Evolutionary conservation across 2,113 vertebrate genomes (phyloP).

Genomic region (Cryptomyrus ogoouensis): DNA sequence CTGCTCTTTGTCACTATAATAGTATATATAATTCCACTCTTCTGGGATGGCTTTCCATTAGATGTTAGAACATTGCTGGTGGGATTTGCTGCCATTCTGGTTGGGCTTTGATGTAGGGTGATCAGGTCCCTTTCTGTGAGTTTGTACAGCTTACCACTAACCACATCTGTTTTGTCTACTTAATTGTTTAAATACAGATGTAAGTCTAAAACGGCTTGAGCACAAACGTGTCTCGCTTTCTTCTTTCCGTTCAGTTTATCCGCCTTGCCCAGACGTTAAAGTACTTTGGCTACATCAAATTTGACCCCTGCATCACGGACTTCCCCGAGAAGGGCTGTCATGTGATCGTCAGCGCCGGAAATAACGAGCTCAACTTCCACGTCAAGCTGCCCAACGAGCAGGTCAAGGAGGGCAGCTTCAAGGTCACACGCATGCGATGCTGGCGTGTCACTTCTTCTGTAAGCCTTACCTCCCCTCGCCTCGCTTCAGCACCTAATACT

Average conservation of each 20-base stretch:
- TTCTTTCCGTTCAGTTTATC: conserved; percentile 70
- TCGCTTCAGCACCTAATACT: neutral
- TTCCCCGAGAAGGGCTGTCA: conserved; percentile 96
- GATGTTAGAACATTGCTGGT: neutral
- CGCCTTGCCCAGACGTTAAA: conserved; percentile 90
- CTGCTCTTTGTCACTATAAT: neutral
- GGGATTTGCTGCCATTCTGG: neutral
- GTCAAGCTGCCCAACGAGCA: conserved; percentile 89
- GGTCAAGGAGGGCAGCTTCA: conserved; percentile 96
- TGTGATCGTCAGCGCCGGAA: conserved; percentile 89
- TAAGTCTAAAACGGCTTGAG: neutral
- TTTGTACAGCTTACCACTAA: neutral
- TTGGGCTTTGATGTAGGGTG: neutral
- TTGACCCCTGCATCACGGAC: conserved; percentile 91
- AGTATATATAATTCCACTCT: neutral
- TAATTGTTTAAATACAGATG: neutral
- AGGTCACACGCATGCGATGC: conserved; percentile 96
- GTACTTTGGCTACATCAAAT: conserved; percentile 94
- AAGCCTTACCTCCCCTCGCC: conserved; percentile 50
- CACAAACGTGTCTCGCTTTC: neutral
- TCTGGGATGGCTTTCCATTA: neutral
- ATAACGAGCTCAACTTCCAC: conserved; percentile 97
- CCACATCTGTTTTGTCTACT: neutral
- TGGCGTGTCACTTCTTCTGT: conserved; percentile 97
- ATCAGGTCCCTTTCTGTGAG: neutral